Evolutionary conservation across 92 coral and sea anemone species (phyloP).

Genomic region (Phenganax marumi): DNA sequence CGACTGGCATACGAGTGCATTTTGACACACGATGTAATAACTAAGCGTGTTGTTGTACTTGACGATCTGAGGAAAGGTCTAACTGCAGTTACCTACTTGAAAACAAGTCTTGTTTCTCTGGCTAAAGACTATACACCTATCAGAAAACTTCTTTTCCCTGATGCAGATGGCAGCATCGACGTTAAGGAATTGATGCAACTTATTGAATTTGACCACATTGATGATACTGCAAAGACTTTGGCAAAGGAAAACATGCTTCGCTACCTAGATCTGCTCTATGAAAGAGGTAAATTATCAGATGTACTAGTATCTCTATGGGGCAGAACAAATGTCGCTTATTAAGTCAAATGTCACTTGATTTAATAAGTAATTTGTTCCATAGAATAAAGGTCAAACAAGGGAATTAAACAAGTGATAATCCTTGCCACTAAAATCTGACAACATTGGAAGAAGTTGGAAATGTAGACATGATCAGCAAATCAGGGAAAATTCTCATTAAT

Average conservation of each 20-base stretch:
- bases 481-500: too few species aligned
- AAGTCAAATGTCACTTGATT: too few species aligned
- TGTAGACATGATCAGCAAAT: too few species aligned
- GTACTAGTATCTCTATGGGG: too few species aligned
- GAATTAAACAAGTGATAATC: too few species aligned
- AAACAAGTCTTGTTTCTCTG: not conserved
- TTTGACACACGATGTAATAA: not conserved
- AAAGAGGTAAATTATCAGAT: too few species aligned
- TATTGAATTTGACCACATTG: not conserved
- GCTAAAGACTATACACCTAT: not conserved
- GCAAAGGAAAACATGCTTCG: not conserved
- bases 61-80: constrained; percentile 8
- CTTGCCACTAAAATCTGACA: too few species aligned
- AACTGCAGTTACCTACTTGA: not conserved
- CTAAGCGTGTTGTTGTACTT: constrained; percentile 9
- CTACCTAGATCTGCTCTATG: not conserved
- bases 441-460: too few species aligned
- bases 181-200: not conserved
- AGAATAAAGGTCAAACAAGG: too few species aligned
- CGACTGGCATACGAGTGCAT: not conserved
- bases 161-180: constrained; percentile 7
- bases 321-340: too few species aligned
- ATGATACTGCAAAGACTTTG: not conserved
- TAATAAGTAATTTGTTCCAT: too few species aligned
- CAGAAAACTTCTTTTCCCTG: not conserved